A percentile compares a stretch with the other conserved stretches of the same genome.
These are phyloP conservation scores for Trichosurus vulpecula DNA, from an alignment of 2,797 vertebrate genomes.

Conservation along the genomic window DNA sequence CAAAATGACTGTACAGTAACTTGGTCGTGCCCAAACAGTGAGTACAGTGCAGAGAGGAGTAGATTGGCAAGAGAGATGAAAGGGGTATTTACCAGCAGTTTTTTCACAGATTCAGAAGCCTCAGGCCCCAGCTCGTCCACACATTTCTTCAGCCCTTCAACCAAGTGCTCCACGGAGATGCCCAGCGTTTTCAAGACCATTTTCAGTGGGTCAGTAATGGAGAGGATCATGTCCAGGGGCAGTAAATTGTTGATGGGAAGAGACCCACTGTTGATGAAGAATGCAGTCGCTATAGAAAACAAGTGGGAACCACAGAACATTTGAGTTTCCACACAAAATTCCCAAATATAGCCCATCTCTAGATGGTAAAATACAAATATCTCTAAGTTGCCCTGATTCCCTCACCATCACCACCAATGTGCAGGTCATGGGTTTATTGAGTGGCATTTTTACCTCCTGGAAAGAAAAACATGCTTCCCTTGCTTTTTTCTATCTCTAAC, in stretches of 20 bases:
- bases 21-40: background rate
- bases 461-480: background rate
- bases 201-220: conserved; percentile 60
- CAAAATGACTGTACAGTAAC: background rate
- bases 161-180: conserved; percentile 72
- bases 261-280: background rate
- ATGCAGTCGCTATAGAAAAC: conserved; percentile 57
- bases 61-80: fast-evolving
- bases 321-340: background rate
- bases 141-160: conserved; percentile 65
- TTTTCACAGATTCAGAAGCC: conserved; percentile 65
- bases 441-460: background rate
- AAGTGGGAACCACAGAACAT: background rate
- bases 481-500: background rate
- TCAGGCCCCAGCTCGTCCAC: conserved; percentile 66
- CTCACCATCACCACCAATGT: background rate
- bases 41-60: background rate
- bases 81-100: conserved; percentile 66
- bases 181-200: conserved; percentile 66
- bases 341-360: background rate
- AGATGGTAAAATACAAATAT: background rate
- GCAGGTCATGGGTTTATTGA: background rate
- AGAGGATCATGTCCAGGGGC: background rate
- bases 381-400: background rate
- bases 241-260: background rate